These are phyloP conservation scores for Aspidiotus destructor DNA, from an alignment of 2,888 invertebrate species.

Conservation along the genomic window DNA sequence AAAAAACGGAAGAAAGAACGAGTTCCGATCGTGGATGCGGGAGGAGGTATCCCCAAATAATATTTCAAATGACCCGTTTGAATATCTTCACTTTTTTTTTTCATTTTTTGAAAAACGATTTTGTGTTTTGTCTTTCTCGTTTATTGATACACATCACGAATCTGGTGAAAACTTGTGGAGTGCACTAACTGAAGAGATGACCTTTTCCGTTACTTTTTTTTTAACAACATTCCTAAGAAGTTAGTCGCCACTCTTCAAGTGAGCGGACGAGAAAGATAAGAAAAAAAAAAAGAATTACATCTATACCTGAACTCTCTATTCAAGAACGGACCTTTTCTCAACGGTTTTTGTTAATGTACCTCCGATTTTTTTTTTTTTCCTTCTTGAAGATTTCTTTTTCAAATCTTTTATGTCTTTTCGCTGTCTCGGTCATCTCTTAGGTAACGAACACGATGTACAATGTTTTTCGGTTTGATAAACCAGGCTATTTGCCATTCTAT, in stretches of 20 bases:
- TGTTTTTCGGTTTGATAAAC: not conserved
- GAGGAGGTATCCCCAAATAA: slow-evolving; percentile 60
- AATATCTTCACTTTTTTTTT: slow-evolving; percentile 35
- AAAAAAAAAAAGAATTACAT: too few relatives aligned
- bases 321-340: too few relatives aligned
- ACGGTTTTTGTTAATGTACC: too few relatives aligned
- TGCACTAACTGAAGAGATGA: slow-evolving; percentile 7
- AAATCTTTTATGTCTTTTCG: too few relatives aligned
- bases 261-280: too few relatives aligned
- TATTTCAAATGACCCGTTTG: slow-evolving; percentile 34
- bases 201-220: not conserved
- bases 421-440: too few relatives aligned
- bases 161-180: not conserved
- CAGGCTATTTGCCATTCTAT: slow-evolving; percentile 13
- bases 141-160: too few relatives aligned
- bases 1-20: slow-evolving; percentile 99
- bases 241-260: not conserved
- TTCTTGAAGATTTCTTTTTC: too few relatives aligned
- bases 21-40: slow-evolving; percentile 74
- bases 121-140: not conserved
- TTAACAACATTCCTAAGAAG: not conserved
- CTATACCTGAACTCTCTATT: too few relatives aligned
- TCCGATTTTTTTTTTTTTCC: too few relatives aligned
- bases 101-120: slow-evolving; percentile 33
- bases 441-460: too few relatives aligned